Percentiles rank a stretch among this genome's conserved stretches.
Evolutionary conservation across 2,113 vertebrate genomes (phyloP).

Genomic region (Pogona vitticeps): DNA sequence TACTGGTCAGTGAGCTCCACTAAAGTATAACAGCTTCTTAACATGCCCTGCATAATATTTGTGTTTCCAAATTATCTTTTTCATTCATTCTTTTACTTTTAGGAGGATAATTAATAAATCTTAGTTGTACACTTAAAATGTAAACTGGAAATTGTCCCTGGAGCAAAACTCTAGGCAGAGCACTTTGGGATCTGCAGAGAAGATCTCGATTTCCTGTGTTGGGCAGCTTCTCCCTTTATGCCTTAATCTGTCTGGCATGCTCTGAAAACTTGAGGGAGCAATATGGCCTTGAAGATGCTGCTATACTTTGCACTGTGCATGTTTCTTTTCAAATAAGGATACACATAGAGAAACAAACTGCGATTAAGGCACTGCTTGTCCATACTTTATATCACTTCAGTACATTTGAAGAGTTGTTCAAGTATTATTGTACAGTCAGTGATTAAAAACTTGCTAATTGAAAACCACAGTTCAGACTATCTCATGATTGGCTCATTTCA

Average conservation of each 20-base stretch:
- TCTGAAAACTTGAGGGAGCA: conserved; percentile 5
- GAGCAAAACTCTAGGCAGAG: neutral
- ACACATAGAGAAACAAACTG: neutral
- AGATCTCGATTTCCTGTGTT: neutral
- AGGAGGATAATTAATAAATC: neutral
- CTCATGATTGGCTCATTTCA: too few species aligned
- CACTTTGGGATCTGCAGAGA: neutral
- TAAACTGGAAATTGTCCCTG: neutral
- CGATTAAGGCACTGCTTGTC: neutral
- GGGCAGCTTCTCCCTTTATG: neutral
- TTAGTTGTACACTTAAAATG: neutral
- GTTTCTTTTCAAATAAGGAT: neutral
- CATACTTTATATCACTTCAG: neutral
- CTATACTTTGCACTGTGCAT: neutral
- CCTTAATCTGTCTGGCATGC: neutral
- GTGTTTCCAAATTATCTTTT: neutral
- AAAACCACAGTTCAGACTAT: too few species aligned
- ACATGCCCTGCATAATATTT: neutral
- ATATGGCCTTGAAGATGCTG: neutral
- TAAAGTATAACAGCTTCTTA: neutral
- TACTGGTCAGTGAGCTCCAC: neutral
- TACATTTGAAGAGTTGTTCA: neutral
- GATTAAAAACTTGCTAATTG: too few species aligned
- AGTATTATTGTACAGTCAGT: conserved; percentile 9
- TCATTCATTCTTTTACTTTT: neutral